phyloP scores from a whole-genome alignment of 2,888 invertebrate genomes.

The Pollenia angustigena region DNA sequence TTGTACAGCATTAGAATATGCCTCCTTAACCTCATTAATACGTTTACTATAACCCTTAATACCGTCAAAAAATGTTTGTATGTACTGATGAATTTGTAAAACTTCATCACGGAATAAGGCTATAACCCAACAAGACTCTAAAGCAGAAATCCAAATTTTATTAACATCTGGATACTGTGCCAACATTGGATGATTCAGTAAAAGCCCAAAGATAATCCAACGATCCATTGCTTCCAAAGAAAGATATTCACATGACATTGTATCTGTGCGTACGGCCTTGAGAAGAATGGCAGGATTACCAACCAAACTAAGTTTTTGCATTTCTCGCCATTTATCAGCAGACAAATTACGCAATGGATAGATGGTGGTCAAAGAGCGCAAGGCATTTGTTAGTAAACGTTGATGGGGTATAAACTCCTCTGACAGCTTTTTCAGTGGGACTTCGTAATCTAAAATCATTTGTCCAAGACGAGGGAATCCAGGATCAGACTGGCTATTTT shows the following conservation, averaged over 20 bases:
- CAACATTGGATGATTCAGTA: slow-evolving; percentile 94
- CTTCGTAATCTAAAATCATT: slow-evolving; percentile 98
- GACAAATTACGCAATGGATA: slow-evolving; percentile 95
- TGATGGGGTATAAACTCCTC: slow-evolving; percentile 99
- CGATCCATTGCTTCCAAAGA: slow-evolving; percentile 97
- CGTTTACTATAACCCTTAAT: slow-evolving; percentile 97
- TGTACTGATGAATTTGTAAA: slow-evolving; percentile 96
- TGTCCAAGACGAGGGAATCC: slow-evolving; percentile 98
- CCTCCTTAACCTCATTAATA: slow-evolving; percentile 97
- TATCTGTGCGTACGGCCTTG: slow-evolving; percentile 97
- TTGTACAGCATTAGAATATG: slow-evolving; percentile 94
- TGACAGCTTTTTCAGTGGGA: slow-evolving; percentile 96
- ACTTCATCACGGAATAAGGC: slow-evolving; percentile 99
- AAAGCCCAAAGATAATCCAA: slow-evolving; percentile 98
- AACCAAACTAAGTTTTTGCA: slow-evolving; percentile 96
- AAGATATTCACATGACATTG: slow-evolving; percentile 98
- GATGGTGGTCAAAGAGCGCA: slow-evolving; percentile 94
- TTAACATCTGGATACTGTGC: slow-evolving; percentile 92
- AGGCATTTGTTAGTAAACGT: slow-evolving; percentile 92
- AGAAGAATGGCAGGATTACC: slow-evolving; percentile 97
- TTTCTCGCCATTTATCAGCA: slow-evolving; percentile 97
- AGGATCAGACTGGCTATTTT: slow-evolving; percentile 93
- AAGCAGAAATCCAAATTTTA: slow-evolving; percentile 95
- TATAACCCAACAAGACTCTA: slow-evolving; percentile 97
- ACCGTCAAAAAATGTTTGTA: slow-evolving; percentile 96